phyloP scores from a whole-genome alignment of 1,140 invertebrate genomes.

The Orius insidiosus region DNA sequence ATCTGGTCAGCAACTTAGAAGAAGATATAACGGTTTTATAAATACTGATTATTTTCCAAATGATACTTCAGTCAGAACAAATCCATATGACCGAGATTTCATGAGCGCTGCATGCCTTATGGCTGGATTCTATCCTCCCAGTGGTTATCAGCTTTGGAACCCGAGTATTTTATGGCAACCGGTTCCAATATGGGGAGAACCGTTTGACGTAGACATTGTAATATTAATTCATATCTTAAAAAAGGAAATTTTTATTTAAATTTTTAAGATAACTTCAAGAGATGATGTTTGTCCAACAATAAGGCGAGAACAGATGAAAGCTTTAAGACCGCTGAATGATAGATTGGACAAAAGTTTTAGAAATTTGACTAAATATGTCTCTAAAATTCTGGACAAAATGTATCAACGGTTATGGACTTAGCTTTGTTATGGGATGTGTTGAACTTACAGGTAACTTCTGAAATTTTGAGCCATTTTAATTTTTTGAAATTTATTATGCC shows the following conservation, averaged over 20 bases:
- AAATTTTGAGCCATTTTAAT: neutral
- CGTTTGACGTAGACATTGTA: slow-evolving; percentile 13
- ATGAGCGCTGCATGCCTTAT: slow-evolving; percentile 71
- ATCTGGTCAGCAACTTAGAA: slow-evolving; percentile 39
- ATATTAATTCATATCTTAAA: too few relatives aligned
- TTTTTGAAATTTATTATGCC: neutral
- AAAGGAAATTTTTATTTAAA: too few relatives aligned
- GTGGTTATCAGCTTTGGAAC: slow-evolving; percentile 49
- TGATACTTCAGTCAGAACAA: slow-evolving; percentile 44
- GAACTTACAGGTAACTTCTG: slow-evolving; percentile 5
- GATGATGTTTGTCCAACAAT: too few relatives aligned
- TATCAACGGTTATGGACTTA: neutral
- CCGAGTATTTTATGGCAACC: slow-evolving; percentile 64
- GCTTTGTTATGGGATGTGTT: slow-evolving; percentile 8
- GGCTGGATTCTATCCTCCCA: slow-evolving; percentile 66
- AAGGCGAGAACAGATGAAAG: too few relatives aligned
- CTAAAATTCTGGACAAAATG: slow-evolving; percentile 4
- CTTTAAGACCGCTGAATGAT: too few relatives aligned
- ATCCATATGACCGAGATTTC: slow-evolving; percentile 60
- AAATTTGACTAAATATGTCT: slow-evolving; percentile 6
- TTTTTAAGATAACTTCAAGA: too few relatives aligned
- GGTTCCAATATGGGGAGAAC: slow-evolving; percentile 43
- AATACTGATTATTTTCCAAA: slow-evolving; percentile 37
- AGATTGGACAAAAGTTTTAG: neutral
- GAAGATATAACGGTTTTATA: slow-evolving; percentile 41